Conservation (phyloP, 2,113 vertebrate genomes). For the Psephotus haematonotus region DNA sequence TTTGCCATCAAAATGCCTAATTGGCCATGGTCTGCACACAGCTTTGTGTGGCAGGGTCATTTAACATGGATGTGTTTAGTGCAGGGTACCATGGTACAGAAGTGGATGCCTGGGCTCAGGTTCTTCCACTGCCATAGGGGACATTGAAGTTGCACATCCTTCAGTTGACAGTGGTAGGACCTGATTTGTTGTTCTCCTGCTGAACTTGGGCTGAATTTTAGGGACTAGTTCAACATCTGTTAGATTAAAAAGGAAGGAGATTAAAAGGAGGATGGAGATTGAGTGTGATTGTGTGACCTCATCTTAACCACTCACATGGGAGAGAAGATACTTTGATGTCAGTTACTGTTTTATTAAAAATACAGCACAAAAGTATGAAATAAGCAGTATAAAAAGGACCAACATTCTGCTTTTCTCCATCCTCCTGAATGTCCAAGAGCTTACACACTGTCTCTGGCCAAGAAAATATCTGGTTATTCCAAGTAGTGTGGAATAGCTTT, state of each 20-base stretch:
- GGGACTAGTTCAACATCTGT: background rate
- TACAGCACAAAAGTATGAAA: background rate
- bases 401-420: background rate
- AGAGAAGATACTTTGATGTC: background rate
- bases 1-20: background rate
- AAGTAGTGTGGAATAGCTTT: background rate
- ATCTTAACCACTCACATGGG: background rate
- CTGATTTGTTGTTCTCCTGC: background rate
- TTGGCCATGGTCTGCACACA: background rate
- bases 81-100: background rate
- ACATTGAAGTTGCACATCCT: accelerated
- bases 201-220: background rate
- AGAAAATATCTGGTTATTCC: background rate
- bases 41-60: background rate
- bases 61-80: background rate
- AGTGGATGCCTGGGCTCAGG: background rate
- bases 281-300: background rate
- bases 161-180: background rate
- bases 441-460: background rate
- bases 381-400: background rate
- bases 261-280: background rate
- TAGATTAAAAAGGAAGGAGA: background rate
- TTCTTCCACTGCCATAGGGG: background rate
- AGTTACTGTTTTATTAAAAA: background rate
- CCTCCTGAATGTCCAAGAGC: background rate